Evolutionary conservation across 2,888 invertebrate genomes (phyloP).

Genomic region (Anagyrus pseudococci): DNA sequence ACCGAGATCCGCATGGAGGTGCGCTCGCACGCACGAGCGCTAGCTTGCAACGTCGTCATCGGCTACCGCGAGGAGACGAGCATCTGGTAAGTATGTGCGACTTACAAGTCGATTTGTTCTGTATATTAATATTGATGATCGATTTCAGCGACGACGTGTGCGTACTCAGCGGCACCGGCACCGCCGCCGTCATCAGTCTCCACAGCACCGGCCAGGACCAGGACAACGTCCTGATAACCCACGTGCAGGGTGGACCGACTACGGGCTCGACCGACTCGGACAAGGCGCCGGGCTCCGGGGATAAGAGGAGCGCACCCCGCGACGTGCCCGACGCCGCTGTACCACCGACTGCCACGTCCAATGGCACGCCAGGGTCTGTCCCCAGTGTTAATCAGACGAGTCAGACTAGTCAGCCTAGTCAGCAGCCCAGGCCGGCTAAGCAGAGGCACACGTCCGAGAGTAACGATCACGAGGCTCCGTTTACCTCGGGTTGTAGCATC

Average conservation of each 20-base stretch:
- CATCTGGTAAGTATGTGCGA: constrained; percentile 74
- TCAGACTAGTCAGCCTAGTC: too few species aligned
- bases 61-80: constrained; percentile 93
- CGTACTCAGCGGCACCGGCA: constrained; percentile 91
- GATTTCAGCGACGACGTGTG: constrained; percentile 91
- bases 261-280: constrained; percentile 65
- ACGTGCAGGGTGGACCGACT: constrained; percentile 55
- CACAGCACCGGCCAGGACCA: constrained; percentile 61
- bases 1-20: constrained; percentile 94
- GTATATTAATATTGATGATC: too few species aligned
- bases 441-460: constrained; percentile 49
- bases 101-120: background rate
- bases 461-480: constrained; percentile 59
- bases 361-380: background rate
- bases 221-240: constrained; percentile 47
- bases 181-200: constrained; percentile 84
- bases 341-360: background rate
- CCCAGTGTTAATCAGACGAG: too few species aligned
- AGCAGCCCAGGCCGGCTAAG: constrained; percentile 41
- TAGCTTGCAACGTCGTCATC: constrained; percentile 93
- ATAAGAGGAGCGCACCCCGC: background rate
- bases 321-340: background rate
- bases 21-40: constrained; percentile 87
- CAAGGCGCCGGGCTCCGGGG: background rate
- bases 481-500: constrained; percentile 62